Evolutionary conservation across 2,888 invertebrate species (phyloP).

Genomic region (Microctonus hyperodae): DNA sequence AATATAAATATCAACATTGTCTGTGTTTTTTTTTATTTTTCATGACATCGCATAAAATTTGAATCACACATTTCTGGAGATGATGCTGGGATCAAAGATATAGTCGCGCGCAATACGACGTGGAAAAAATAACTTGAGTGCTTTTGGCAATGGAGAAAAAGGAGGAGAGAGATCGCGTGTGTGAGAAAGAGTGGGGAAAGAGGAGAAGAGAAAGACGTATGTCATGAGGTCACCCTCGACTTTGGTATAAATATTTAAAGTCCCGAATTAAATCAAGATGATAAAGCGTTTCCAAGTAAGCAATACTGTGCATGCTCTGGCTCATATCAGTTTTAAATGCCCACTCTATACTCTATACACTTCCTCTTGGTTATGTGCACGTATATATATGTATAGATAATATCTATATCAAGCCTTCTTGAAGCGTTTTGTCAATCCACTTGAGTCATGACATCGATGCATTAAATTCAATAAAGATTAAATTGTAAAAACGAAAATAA

Average conservation of each 20-base stretch:
- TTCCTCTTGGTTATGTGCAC: constrained; percentile 14
- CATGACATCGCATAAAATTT: neutral
- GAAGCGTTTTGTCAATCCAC: constrained; percentile 51
- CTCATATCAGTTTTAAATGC: constrained; percentile 49
- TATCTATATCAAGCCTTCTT: constrained; percentile 19
- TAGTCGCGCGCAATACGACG: constrained; percentile 23
- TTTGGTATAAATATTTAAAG: constrained; percentile 59
- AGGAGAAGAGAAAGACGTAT: constrained; percentile 32
- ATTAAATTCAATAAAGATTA: constrained; percentile 7
- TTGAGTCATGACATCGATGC: constrained; percentile 26
- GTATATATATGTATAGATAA: neutral
- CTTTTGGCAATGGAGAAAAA: constrained; percentile 27
- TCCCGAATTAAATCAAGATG: constrained; percentile 59
- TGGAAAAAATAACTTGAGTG: constrained; percentile 44
- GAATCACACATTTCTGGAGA: no score
- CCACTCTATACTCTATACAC: neutral
- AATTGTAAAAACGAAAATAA: neutral
- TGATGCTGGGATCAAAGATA: neutral
- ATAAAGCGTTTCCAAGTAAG: constrained; percentile 58
- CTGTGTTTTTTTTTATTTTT: neutral
- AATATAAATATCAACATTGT: neutral
- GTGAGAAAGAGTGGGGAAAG: constrained; percentile 28
- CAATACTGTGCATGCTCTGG: constrained; percentile 49
- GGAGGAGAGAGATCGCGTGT: constrained; percentile 11
- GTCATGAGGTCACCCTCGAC: constrained; percentile 56